phyloP scores from a whole-genome alignment of 2,797 vertebrate species.

The Fringilla coelebs region DNA sequence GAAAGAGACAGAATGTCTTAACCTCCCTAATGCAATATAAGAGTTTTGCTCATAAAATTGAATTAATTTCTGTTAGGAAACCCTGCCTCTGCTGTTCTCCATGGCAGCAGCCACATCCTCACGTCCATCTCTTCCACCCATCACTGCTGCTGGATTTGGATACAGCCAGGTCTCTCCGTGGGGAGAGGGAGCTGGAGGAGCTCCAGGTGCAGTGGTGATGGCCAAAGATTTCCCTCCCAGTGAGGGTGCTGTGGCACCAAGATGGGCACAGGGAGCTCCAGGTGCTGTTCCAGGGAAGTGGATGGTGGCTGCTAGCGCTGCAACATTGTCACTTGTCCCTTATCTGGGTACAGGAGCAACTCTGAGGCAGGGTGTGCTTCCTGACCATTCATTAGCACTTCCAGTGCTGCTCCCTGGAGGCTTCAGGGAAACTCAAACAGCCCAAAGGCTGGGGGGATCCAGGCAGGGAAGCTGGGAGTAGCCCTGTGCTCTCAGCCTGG shows the following conservation, averaged over 20 bases:
- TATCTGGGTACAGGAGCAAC: not conserved
- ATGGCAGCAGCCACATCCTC: not conserved
- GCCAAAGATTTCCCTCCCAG: not conserved
- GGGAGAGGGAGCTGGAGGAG: not conserved
- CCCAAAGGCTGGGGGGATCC: not conserved
- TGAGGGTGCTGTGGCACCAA: rapidly evolving
- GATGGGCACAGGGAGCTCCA: not conserved
- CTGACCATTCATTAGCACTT: not conserved
- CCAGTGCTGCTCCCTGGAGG: not conserved
- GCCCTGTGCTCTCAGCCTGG: not conserved
- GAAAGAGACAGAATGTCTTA: not conserved
- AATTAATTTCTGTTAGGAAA: not conserved
- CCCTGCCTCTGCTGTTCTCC: not conserved
- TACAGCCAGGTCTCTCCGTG: not conserved
- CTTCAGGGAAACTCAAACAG: not conserved
- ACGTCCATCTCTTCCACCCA: not conserved
- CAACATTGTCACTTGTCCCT: not conserved
- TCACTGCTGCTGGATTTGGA: not conserved
- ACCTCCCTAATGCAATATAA: not conserved
- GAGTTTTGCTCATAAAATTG: not conserved
- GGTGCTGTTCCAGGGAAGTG: not conserved
- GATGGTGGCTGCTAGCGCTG: not conserved
- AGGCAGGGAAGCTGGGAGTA: not conserved
- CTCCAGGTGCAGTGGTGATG: not conserved
- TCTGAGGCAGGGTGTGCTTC: not conserved